These are phyloP conservation scores for Gymnogyps californianus DNA, from an alignment of 2,113 vertebrate genomes.

Conservation along the genomic window DNA sequence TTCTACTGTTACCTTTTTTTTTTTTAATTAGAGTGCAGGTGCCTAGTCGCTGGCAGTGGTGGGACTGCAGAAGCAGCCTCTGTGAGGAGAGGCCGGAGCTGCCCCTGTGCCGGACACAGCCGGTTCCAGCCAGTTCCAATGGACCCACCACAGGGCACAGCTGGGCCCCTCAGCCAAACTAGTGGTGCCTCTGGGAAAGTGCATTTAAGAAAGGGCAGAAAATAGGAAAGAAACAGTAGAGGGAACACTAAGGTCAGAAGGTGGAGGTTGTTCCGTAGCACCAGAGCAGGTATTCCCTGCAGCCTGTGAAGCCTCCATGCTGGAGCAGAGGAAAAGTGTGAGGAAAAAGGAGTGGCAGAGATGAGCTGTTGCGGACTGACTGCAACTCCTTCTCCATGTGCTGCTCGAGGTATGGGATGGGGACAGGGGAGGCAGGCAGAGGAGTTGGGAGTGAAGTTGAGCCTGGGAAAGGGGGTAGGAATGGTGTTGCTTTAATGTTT, in stretches of 20 bases:
- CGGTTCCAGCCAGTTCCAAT: accelerated
- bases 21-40: background rate
- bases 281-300: background rate
- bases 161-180: background rate
- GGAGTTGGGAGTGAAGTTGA: background rate
- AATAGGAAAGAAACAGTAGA: background rate
- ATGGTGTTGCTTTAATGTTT: background rate
- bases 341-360: background rate
- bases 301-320: background rate
- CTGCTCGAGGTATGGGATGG: background rate
- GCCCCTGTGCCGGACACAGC: accelerated
- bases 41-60: background rate
- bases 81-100: background rate
- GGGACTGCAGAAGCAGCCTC: accelerated
- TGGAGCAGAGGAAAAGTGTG: background rate
- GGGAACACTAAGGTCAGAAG: background rate
- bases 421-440: background rate
- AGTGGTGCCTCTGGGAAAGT: background rate
- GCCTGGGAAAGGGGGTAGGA: background rate
- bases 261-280: background rate
- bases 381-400: background rate
- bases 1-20: background rate
- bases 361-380: background rate
- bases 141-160: accelerated
- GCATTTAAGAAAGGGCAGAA: background rate